Evolutionary conservation across 2,888 invertebrate species (phyloP).

Genomic region (Dastarcus helophoroides): DNA sequence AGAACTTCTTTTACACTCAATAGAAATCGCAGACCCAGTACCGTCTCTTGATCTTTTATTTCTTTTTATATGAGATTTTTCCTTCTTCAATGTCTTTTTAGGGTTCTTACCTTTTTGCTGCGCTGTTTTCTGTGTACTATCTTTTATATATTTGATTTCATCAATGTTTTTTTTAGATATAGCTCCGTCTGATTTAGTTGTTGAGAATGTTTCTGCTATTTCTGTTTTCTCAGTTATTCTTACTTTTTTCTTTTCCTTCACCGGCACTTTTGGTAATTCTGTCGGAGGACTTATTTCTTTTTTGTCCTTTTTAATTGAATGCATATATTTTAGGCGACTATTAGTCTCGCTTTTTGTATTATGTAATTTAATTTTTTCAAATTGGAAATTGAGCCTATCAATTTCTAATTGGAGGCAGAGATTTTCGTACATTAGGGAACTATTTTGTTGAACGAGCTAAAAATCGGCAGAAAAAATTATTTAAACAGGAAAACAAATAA

Average conservation of each 20-base stretch:
- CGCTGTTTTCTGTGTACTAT: too few relatives aligned
- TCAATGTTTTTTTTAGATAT: too few relatives aligned
- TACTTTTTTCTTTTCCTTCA: constrained; percentile 15
- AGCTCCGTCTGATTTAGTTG: too few relatives aligned
- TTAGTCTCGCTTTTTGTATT: constrained; percentile 27
- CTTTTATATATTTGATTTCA: too few relatives aligned
- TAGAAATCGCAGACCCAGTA: too few relatives aligned
- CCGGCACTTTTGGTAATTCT: constrained; percentile 1
- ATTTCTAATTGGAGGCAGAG: constrained; percentile 32
- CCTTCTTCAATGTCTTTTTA: too few relatives aligned
- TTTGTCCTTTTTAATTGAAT: constrained; percentile 6
- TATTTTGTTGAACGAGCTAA: constrained; percentile 34
- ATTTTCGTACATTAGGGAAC: constrained; percentile 34
- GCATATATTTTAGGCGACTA: constrained; percentile 22
- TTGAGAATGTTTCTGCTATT: too few relatives aligned
- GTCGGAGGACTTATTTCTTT: constrained; percentile 6
- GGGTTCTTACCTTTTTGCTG: too few relatives aligned
- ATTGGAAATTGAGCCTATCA: constrained; percentile 26
- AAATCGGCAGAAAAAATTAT: constrained; percentile 12
- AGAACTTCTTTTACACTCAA: too few relatives aligned
- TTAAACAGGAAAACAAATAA: background rate
- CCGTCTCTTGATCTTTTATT: too few relatives aligned
- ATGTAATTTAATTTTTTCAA: constrained; percentile 24
- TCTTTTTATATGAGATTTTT: too few relatives aligned
- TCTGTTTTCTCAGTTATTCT: constrained; percentile 11